Conservation (phyloP, 2,113 vertebrate genomes). For the Salvator merianae region DNA sequence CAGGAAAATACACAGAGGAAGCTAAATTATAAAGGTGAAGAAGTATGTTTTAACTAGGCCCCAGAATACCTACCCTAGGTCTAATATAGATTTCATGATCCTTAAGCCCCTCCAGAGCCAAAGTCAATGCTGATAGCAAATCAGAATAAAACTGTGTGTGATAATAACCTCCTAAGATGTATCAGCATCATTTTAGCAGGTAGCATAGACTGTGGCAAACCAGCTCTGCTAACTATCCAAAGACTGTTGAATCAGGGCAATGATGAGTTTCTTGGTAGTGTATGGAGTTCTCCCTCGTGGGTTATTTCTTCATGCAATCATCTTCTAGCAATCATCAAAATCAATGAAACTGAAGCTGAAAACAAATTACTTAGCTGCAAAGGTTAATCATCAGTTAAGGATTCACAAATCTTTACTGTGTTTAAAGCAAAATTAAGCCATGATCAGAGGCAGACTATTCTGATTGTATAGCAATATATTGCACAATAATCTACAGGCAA, state of each 20-base stretch:
- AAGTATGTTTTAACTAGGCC: no score
- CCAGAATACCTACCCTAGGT: no score
- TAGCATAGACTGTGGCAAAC: not conserved
- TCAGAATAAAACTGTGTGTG: no score
- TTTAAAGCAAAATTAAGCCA: not conserved
- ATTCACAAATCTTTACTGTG: fast-evolving
- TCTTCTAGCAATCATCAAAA: conserved; percentile 2
- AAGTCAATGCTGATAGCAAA: no score
- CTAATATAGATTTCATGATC: no score
- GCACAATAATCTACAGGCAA: not conserved
- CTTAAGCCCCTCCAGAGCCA: no score
- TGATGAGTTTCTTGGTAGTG: not conserved
- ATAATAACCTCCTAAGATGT: no score
- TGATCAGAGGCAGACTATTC: not conserved
- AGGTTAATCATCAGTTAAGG: not conserved
- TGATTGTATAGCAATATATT: not conserved
- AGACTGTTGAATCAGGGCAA: not conserved
- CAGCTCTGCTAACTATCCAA: not conserved
- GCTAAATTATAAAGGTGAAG: no score
- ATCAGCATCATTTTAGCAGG: not conserved
- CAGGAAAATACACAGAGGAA: no score
- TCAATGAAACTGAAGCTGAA: not conserved
- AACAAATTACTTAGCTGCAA: not conserved
- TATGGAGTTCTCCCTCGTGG: conserved; percentile 9
- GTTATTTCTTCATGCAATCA: fast-evolving